phyloP scores from a whole-genome alignment of 2,113 vertebrate species.

The Epinephelus moara region DNA sequence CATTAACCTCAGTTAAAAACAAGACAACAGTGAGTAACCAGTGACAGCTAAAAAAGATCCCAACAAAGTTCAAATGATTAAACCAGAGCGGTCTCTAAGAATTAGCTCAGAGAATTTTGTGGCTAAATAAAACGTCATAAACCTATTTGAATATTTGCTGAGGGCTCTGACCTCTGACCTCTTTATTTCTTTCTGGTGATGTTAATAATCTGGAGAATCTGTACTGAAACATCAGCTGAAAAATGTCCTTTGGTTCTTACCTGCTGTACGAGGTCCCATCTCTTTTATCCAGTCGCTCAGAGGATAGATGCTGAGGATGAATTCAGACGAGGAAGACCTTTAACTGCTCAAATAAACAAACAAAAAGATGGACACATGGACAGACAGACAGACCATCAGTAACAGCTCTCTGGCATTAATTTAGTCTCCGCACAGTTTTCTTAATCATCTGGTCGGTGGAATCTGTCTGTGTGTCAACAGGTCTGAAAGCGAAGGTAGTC shows the following conservation, averaged over 20 bases:
- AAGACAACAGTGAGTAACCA: neutral
- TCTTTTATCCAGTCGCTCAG: neutral
- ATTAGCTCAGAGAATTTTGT: too few species aligned
- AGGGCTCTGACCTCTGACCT: neutral
- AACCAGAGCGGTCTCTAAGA: neutral
- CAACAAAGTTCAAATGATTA: neutral
- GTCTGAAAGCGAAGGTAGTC: constrained; percentile 33
- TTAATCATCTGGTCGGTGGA: constrained; percentile 1
- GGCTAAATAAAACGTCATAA: neutral
- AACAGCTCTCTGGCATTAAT: neutral
- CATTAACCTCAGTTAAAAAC: neutral
- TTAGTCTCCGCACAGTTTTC: neutral
- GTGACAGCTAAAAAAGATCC: neutral
- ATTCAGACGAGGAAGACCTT: neutral
- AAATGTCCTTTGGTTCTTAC: constrained; percentile 38
- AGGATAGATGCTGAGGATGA: neutral
- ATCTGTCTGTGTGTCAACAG: constrained; percentile 39
- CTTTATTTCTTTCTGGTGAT: neutral
- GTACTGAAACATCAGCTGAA: neutral
- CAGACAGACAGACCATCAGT: too few species aligned
- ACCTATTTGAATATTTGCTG: neutral
- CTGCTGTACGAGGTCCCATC: constrained; percentile 71
- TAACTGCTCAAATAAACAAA: neutral
- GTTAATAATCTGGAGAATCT: neutral
- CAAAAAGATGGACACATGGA: too few species aligned